Percentiles rank a stretch among this genome's conserved stretches.
Evolutionary conservation across 2,113 vertebrate genomes (phyloP).

Genomic region (Xiphophorus hellerii): DNA sequence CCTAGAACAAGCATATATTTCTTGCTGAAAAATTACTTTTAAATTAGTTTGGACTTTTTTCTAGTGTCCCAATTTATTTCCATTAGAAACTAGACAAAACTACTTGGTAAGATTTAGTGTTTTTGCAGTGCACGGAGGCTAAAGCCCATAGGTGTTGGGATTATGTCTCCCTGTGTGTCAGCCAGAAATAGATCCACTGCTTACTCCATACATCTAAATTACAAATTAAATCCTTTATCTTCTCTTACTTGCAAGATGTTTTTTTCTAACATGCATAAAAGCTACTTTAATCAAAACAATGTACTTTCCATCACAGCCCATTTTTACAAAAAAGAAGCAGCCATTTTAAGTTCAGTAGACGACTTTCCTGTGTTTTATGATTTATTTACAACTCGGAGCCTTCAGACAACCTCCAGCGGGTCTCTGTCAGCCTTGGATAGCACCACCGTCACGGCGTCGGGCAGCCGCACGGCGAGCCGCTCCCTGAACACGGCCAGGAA

Average conservation of each 20-base stretch:
- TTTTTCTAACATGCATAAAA: conserved; percentile 1
- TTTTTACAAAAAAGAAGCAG: neutral
- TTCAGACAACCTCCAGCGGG: conserved; percentile 87
- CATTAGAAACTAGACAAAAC: too few relatives aligned
- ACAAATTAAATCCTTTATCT: conserved; percentile 35
- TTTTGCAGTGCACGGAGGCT: neutral
- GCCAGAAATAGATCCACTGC: conserved; percentile 18
- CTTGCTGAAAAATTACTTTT: too few relatives aligned
- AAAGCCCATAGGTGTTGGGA: conserved; percentile 1
- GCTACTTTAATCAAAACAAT: conserved; percentile 17
- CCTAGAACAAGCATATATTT: too few relatives aligned
- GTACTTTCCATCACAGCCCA: conserved; percentile 20
- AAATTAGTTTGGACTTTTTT: too few relatives aligned
- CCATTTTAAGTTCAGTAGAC: neutral
- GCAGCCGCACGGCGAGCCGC: conserved; percentile 75
- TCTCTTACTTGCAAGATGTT: conserved; percentile 1
- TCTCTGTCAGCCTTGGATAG: conserved; percentile 88
- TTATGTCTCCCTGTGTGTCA: conserved; percentile 4
- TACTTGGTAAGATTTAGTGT: too few relatives aligned
- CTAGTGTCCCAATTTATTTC: too few relatives aligned
- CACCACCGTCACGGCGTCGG: conserved; percentile 79
- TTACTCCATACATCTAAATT: conserved; percentile 14
- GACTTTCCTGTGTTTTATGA: neutral
- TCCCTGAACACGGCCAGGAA: conserved; percentile 87
- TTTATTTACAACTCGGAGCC: neutral